phyloP scores from a whole-genome alignment of 2,888 invertebrate genomes.

The Lordiphosa andalusiaca region DNA sequence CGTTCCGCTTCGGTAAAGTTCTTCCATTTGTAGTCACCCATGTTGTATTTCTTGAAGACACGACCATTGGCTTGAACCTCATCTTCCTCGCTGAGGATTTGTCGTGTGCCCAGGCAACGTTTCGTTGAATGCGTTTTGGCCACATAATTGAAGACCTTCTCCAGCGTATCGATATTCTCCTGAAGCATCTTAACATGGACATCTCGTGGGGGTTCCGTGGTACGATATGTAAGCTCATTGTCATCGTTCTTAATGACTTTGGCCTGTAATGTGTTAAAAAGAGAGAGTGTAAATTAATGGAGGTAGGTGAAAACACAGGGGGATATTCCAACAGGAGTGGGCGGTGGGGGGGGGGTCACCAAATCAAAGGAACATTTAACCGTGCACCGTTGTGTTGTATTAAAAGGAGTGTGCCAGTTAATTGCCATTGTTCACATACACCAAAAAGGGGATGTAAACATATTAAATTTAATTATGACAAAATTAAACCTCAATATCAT shows the following conservation, averaged over 20 bases:
- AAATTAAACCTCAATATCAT: slow-evolving; percentile 77
- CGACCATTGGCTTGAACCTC: slow-evolving; percentile 96
- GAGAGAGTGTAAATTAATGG: background rate
- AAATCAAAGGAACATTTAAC: background rate
- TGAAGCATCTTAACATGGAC: slow-evolving; percentile 88
- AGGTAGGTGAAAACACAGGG: background rate
- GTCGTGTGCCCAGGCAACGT: slow-evolving; percentile 92
- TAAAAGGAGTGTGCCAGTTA: slow-evolving; percentile 10
- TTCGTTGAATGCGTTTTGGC: slow-evolving; percentile 87
- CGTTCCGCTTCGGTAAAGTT: slow-evolving; percentile 88
- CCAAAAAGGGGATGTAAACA: slow-evolving; percentile 33
- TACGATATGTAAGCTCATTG: slow-evolving; percentile 86
- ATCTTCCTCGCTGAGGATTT: slow-evolving; percentile 95
- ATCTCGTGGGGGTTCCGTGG: slow-evolving; percentile 85
- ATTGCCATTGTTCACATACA: slow-evolving; percentile 35
- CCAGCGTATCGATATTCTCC: slow-evolving; percentile 90
- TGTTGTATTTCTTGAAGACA: slow-evolving; percentile 96
- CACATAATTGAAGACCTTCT: slow-evolving; percentile 90
- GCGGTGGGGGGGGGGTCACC: slow-evolving; percentile 4
- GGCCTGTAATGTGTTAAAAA: slow-evolving; percentile 82
- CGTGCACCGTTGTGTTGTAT: slow-evolving; percentile 7
- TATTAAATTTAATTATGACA: slow-evolving; percentile 15
- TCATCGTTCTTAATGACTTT: slow-evolving; percentile 85
- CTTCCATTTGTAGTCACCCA: slow-evolving; percentile 96
- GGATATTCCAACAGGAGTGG: background rate